A percentile compares a stretch with the other conserved stretches of the same genome.
Conservation (phyloP, 2,888 invertebrate genomes). For the Polia nebulosa region DNA sequence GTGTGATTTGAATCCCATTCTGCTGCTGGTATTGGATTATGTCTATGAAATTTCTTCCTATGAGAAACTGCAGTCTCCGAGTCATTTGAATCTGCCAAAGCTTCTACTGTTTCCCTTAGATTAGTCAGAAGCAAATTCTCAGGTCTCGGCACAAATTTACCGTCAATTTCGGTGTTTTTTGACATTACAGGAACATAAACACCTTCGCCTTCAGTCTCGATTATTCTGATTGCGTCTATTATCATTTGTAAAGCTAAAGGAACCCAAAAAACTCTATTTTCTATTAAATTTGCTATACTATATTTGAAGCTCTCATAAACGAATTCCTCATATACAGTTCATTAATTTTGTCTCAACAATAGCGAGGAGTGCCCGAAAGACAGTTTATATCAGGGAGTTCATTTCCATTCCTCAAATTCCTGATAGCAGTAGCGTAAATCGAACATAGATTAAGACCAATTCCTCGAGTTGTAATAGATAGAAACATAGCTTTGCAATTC, state of each 20-base stretch:
- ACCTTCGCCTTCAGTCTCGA: not conserved
- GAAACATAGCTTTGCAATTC: not conserved
- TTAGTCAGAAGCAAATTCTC: constrained; percentile 31
- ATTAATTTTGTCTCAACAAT: constrained; percentile 6
- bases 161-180: not conserved
- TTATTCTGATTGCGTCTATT: constrained; percentile 17
- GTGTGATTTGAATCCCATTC: constrained; percentile 21
- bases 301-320: not conserved
- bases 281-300: not conserved
- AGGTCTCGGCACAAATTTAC: constrained; percentile 25
- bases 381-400: constrained; percentile 22
- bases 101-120: constrained; percentile 2
- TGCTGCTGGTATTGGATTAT: constrained; percentile 27
- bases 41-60: constrained; percentile 4
- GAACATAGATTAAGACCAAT: constrained; percentile 31
- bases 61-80: not conserved
- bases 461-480: constrained; percentile 29
- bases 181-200: constrained; percentile 23
- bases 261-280: not conserved
- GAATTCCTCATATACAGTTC: not conserved
- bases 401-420: not conserved
- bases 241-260: constrained; percentile 14
- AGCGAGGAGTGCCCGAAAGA: constrained; percentile 29
- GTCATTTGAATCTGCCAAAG: constrained; percentile 9
- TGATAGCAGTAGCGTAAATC: not conserved